phyloP scores from a whole-genome alignment of 2,888 invertebrate genomes.

The Elgonia sp. region DNA sequence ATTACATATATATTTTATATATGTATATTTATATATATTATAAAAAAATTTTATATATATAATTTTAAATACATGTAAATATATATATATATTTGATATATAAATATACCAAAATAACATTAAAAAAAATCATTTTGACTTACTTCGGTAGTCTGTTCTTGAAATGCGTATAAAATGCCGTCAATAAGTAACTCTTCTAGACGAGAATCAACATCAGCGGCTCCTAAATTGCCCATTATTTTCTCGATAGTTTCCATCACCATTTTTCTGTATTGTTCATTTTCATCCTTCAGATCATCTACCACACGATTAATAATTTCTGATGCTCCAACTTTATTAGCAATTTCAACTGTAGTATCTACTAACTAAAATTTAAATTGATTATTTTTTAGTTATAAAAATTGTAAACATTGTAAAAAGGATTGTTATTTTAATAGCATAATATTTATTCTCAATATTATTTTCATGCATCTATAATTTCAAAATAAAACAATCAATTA shows the following conservation, averaged over 20 bases:
- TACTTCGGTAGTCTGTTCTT: slow-evolving; percentile 99
- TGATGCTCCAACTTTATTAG: slow-evolving; percentile 99
- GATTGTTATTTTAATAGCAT: too few species aligned
- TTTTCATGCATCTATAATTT: too few species aligned
- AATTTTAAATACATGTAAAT: too few species aligned
- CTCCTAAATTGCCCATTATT: slow-evolving; percentile 98
- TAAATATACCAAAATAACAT: too few species aligned
- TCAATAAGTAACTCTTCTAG: slow-evolving; percentile 99
- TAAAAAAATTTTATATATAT: too few species aligned
- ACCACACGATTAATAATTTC: slow-evolving; percentile 99
- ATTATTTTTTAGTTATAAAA: not conserved
- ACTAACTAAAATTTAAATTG: slow-evolving; percentile 91
- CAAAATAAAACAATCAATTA: slow-evolving; percentile 75
- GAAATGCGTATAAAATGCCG: slow-evolving; percentile 99
- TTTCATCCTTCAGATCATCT: slow-evolving; percentile 99
- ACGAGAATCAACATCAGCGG: slow-evolving; percentile 98
- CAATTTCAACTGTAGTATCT: slow-evolving; percentile 99
- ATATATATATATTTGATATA: too few species aligned
- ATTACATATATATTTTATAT: too few species aligned
- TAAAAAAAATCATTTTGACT: slow-evolving; percentile 9
- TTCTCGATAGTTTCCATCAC: slow-evolving; percentile 99
- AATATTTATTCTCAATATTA: too few species aligned
- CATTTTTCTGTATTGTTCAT: slow-evolving; percentile 99
- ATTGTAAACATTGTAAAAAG: too few species aligned
- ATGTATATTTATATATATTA: too few species aligned